Percentiles rank a stretch among this genome's conserved stretches.
These are phyloP conservation scores for Styela plicata DNA, from an alignment of 23 tunicate genomes.

Conservation along the genomic window DNA sequence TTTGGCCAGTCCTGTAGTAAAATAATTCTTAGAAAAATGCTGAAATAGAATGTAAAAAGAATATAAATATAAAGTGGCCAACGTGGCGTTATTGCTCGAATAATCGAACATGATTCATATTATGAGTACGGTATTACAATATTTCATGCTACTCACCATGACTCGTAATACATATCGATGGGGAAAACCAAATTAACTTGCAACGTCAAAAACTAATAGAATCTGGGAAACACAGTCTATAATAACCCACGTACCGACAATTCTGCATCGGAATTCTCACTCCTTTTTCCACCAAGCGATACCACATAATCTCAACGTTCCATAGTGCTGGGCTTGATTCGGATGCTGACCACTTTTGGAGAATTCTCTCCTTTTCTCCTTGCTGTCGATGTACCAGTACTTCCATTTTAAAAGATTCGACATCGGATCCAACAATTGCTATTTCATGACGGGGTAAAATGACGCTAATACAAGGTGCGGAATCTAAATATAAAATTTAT, in stretches of 20 bases:
- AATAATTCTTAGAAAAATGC: no score
- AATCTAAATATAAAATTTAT: not conserved
- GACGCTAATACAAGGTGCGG: conserved; percentile 17
- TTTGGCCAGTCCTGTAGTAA: no score
- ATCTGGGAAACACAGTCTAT: conserved; percentile 1
- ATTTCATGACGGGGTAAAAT: conserved; percentile 17
- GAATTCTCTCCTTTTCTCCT: not conserved
- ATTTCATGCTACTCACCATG: no score
- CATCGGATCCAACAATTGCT: conserved; percentile 10
- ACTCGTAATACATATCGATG: not conserved
- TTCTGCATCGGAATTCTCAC: conserved; percentile 33
- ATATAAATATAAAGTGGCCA: no score
- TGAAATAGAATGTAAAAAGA: no score
- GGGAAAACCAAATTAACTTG: not conserved
- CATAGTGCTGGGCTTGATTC: not conserved
- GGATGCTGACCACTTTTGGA: conserved; percentile 20
- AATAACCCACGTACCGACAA: conserved; percentile 12
- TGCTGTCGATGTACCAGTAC: conserved; percentile 17
- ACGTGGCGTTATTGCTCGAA: no score
- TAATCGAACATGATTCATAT: no score
- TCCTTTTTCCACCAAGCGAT: conserved; percentile 22
- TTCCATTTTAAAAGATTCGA: conserved; percentile 1
- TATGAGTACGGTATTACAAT: no score
- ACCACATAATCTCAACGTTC: conserved; percentile 26
- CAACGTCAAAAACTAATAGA: no score